Evolutionary conservation across 1,140 invertebrate genomes (phyloP), one percentile per base, ranked within the genome.

Genomic region (Drosophila micromelanica): DNA sequence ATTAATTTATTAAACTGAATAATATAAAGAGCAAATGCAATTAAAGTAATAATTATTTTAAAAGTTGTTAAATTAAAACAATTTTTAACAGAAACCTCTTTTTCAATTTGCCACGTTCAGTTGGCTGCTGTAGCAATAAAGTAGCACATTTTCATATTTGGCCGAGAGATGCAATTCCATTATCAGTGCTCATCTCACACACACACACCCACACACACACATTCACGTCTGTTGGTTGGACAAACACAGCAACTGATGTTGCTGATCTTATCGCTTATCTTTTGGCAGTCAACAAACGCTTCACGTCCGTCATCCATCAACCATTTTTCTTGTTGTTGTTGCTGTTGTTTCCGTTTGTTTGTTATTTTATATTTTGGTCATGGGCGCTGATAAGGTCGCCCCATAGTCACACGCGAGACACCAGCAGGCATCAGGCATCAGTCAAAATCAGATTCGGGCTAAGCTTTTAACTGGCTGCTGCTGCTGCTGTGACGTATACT

Each of bases 331-430:
- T 46, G 38, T 49, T 61, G 42, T 48, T 40, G 3, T 38, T 32
- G 8, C 15, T 37, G 8, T 42, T 40, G 15, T 7, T 7, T 15
- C 6, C 11, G 46, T 43, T 30, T 43, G 59, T 46, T 51, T 67
- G 17, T 17, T 7, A 8, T 32, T 15, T 15, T 11, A 42, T 45
- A 59, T 81, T 81, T 78, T 69, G 78, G 67, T 49, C 48, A 68
- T 43, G 67, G 54, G 45, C 57, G 56, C 60, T 80, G 81, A 85
- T 85, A 86, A 85, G 80, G 64, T 64, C 62, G 62, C 70, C 80
- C 71, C 72, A 78, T 67, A 62, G 79, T 73, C 76, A 84, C 76
- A 68, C 78, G 73, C 78, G 43, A 79, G 51, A 84, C 76, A 61
- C 56, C 54, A 69, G 46, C 51, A 51, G 60, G 46, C 37, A 40